Evolutionary conservation across 2,888 invertebrate genomes (phyloP), one percentile per base, ranked within the genome.

Genomic region (Gerris lacustris): DNA sequence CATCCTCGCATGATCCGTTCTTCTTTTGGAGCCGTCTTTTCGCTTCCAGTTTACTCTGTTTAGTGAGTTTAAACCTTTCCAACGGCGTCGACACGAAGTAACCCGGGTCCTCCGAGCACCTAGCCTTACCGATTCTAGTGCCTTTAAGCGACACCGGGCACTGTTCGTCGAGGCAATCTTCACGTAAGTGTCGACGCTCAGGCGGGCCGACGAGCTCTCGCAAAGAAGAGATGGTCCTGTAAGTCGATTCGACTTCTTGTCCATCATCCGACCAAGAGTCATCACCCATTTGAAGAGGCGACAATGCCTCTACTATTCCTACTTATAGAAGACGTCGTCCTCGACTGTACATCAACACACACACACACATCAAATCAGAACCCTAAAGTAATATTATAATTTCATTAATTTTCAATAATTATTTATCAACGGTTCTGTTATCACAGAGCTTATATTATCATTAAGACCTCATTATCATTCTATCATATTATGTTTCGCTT

Each of bases 171-270:
- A 31, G 31, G 31, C 2, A 31, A 11, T 15, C 55, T 9, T 55
- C 55, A 55, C 11, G 11, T 9, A 55, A 55, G 11, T 64, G 17
- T 31, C 64, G 64, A 31, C 9, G 11, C n/a, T 11, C 11, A 15
- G 11, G 62, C 11, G 67, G 67, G 17, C 67, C 67, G 66, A 67
- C 44, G 9, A 67, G 44, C 31, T 67, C 67, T 15, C 67, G 67
- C 7, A 67, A 11, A 15, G 67, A 67, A 7, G 44, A 44, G 7
- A 67, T 45, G 67, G 67, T 67, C 17, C 15, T 45, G 67, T 67
- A 67, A 7, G 17, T 9, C 7, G 43, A 17, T 2, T 17, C 18
- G 9, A 66, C 66, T n/a, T 17, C 15, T n/a, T 55, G 11, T 11
- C 55, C 55, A 55, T 55, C 55, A 5, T 55, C 15, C 9, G 55